Evolutionary conservation across 1,140 invertebrate genomes (phyloP).

Genomic region (Agrilus planipennis): DNA sequence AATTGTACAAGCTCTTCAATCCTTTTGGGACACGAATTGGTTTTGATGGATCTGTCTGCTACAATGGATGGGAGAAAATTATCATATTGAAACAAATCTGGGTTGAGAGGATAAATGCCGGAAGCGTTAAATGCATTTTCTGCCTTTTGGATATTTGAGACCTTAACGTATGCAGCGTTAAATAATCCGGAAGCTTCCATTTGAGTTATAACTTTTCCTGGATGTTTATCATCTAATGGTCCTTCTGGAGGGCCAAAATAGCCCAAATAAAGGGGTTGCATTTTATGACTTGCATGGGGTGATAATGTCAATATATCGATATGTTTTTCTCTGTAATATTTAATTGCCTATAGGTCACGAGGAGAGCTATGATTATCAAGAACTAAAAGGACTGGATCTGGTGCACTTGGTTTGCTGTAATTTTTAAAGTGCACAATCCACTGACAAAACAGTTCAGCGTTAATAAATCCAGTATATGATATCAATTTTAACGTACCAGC

Average conservation of each 20-base stretch:
- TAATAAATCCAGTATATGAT: constrained; percentile 4
- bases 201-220: constrained; percentile 13
- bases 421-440: constrained; percentile 11
- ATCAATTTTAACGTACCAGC: constrained; percentile 3
- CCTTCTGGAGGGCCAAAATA: constrained; percentile 24
- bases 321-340: constrained; percentile 21
- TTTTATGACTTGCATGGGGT: constrained; percentile 26
- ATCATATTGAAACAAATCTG: constrained; percentile 10
- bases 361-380: constrained; percentile 5
- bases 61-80: constrained; percentile 10
- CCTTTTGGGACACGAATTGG: background rate
- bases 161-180: constrained; percentile 11
- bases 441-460: constrained; percentile 4
- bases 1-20: background rate
- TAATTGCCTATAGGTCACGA: constrained; percentile 5
- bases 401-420: background rate
- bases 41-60: background rate
- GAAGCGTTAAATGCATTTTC: constrained; percentile 11
- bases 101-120: constrained; percentile 16
- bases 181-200: constrained; percentile 12
- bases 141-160: constrained; percentile 12
- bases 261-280: constrained; percentile 30
- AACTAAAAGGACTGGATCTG: constrained; percentile 2
- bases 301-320: constrained; percentile 27
- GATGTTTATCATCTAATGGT: constrained; percentile 11